These are phyloP conservation scores for Temnothorax rugatulus DNA, from an alignment of 2,888 invertebrate genomes.

Conservation along the genomic window DNA sequence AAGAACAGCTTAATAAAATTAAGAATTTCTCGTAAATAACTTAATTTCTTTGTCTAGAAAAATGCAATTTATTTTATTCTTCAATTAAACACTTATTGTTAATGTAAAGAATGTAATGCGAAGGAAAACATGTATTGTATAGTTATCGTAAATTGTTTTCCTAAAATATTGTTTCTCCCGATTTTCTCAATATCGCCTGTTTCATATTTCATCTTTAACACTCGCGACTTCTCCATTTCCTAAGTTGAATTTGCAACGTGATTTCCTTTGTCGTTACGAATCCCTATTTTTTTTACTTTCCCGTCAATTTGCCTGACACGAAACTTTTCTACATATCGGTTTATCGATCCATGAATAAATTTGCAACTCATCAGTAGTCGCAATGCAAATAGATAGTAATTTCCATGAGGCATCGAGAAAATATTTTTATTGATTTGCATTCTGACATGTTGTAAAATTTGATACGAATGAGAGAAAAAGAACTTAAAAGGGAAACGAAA, in stretches of 20 bases:
- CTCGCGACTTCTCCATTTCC: slow-evolving; percentile 1
- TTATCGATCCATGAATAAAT: slow-evolving; percentile 48
- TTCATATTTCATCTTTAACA: background rate
- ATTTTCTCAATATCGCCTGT: background rate
- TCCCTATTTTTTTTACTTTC: background rate
- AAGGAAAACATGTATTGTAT: background rate
- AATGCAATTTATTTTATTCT: background rate
- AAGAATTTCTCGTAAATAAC: background rate
- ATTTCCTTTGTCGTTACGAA: background rate
- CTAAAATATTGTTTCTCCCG: background rate
- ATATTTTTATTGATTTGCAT: slow-evolving; percentile 35
- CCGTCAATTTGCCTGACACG: background rate
- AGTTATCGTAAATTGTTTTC: background rate
- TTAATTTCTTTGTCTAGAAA: background rate
- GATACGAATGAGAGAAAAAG: background rate
- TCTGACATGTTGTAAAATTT: background rate
- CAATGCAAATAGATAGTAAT: slow-evolving; percentile 32
- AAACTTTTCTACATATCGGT: slow-evolving; percentile 39
- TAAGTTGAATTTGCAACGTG: background rate
- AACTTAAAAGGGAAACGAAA: background rate
- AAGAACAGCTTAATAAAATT: background rate
- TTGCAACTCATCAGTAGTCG: slow-evolving; percentile 13
- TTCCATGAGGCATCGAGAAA: slow-evolving; percentile 8
- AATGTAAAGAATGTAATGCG: background rate
- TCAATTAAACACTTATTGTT: background rate